Evolutionary conservation across 2,113 vertebrate genomes (phyloP).

Genomic region (Glaucidium brasilianum): DNA sequence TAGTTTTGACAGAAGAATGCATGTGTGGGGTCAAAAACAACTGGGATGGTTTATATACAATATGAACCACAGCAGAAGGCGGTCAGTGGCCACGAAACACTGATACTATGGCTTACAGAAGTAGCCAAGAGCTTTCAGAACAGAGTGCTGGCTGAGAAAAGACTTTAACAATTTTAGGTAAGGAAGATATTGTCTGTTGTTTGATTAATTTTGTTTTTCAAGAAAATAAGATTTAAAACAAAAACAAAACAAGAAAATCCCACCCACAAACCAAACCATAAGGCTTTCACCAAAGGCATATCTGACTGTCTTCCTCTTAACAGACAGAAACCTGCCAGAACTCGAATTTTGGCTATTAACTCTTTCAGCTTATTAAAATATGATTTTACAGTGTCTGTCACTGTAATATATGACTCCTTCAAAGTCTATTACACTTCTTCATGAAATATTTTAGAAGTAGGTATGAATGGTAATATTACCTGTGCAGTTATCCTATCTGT

Average conservation of each 20-base stretch:
- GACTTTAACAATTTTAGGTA: background rate
- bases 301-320: background rate
- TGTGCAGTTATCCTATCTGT: accelerated
- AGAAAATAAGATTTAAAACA: background rate
- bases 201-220: background rate
- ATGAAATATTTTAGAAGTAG: background rate
- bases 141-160: background rate
- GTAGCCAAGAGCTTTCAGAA: background rate
- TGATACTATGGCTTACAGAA: background rate
- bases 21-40: background rate
- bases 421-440: background rate
- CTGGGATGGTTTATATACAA: background rate
- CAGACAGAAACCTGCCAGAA: background rate
- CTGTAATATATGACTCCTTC: background rate
- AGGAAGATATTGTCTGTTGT: background rate
- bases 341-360: background rate
- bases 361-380: background rate
- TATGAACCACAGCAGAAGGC: background rate
- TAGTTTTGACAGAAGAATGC: background rate
- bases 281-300: background rate
- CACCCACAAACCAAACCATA: too few relatives aligned
- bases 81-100: background rate
- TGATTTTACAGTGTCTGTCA: background rate
- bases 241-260: too few relatives aligned
- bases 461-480: background rate